Base-by-base conservation (phyloP, 2,113 vertebrate genomes). In the Siphamia tubifer region DNA sequence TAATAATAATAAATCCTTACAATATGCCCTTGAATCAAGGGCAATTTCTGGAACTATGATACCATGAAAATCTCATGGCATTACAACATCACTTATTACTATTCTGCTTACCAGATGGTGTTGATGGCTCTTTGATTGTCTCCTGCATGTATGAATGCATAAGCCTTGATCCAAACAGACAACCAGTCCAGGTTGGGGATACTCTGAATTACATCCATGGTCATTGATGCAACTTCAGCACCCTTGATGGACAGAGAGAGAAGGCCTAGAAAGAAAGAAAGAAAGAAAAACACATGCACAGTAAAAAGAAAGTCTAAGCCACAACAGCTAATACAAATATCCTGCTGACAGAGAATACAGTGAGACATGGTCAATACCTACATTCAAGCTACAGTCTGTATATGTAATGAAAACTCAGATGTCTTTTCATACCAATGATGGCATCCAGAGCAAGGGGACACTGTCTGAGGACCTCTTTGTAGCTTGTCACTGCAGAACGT, bases 121-220 rank as follows among this genome's bases (percentile, higher is more conserved):
- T 96, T 98, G 84, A 99, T 99, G 3, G 98, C 97, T 82, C 98
- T 93, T 0, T 96, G 94, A 77, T 99, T 98, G 81, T 99, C 97
- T 2, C 96, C 96, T 13, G 95, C 94, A 3, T 99, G 96, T 25
- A 97, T 95, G 73, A 99, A 99, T 24, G 98, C 98, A 0, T 99
- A 97, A 0, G 98, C 97, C 91, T 99, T 99, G 85, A 99, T 98
- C 98, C 98, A 99, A 40, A 97, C 95, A 0, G 97, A 98, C 0
- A 99, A 96, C 98, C 98, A 99, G 24, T 99, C 97, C 86, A 99
- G 68, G 81, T 96, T 98, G 3, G 96, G 96, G 61, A 98, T 95
- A 6, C 93, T 98, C 91, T 99, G 98, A 75, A 98, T 99, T 19
- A 98, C 91, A 16, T 99, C 98, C 91, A 99, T 95, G 0, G 97